phyloP scores from a whole-genome alignment of 2,797 vertebrate genomes.

The Phataginus tricuspis region DNA sequence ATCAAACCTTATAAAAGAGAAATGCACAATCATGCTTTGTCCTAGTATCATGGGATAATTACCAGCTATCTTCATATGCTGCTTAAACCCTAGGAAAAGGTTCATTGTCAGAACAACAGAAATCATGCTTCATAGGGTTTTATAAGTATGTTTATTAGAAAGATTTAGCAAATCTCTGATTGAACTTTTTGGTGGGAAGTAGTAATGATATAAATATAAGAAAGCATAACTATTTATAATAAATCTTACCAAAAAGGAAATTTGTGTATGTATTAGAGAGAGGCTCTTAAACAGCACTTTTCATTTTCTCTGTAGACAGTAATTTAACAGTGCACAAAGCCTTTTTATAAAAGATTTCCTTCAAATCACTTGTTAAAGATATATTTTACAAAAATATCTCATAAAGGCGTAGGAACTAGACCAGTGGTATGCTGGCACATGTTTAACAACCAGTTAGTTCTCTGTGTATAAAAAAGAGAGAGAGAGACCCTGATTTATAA shows the following conservation, averaged over 20 bases:
- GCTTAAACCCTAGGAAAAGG: constrained; percentile 7
- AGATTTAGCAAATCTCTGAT: constrained; percentile 28
- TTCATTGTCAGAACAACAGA: constrained; percentile 14
- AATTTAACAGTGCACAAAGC: not conserved
- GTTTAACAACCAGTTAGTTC: constrained; percentile 22
- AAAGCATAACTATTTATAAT: constrained; percentile 17
- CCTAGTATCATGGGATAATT: not conserved
- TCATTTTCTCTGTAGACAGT: constrained; percentile 36
- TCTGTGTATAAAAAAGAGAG: not conserved
- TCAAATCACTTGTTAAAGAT: not conserved
- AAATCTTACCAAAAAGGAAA: constrained; percentile 18
- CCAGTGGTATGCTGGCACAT: not conserved
- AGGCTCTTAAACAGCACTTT: not conserved
- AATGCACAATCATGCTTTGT: constrained; percentile 32
- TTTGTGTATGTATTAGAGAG: not conserved
- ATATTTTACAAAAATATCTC: constrained; percentile 13
- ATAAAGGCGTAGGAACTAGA: not conserved
- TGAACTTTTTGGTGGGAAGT: not conserved
- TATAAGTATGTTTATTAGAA: constrained; percentile 29
- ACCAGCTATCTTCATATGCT: not conserved
- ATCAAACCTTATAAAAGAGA: constrained; percentile 50
- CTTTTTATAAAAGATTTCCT: constrained; percentile 7
- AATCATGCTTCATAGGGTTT: constrained; percentile 36
- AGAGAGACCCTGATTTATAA: not conserved
- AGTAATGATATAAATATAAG: not conserved